phyloP scores from a whole-genome alignment of 1,140 invertebrate species.

The Steinernema khuongi region DNA sequence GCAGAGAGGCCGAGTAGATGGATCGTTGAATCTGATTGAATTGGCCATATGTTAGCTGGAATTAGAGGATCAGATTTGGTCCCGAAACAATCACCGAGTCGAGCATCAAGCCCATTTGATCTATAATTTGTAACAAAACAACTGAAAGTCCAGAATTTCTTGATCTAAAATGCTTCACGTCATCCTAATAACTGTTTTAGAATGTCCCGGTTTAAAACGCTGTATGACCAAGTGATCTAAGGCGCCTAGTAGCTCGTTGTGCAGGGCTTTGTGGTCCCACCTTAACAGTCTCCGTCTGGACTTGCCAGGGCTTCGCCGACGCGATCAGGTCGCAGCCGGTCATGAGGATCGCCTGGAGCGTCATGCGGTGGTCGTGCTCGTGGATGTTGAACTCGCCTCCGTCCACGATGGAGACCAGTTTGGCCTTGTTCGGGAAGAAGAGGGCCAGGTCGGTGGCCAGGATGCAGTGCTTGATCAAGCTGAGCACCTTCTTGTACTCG shows the following conservation, averaged over 20 bases:
- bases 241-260: not conserved
- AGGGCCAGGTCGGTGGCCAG: conserved; percentile 75
- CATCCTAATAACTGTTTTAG: too few species aligned
- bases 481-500: conserved; percentile 73
- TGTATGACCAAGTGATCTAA: too few species aligned
- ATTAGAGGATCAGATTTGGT: too few species aligned
- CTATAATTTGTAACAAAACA: too few species aligned
- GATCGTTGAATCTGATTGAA: too few species aligned
- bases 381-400: conserved; percentile 43
- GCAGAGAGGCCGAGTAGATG: too few species aligned
- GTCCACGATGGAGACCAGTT: conserved; percentile 54
- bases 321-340: conserved; percentile 77
- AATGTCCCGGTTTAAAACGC: too few species aligned
- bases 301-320: conserved; percentile 75
- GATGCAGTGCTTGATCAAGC: conserved; percentile 74
- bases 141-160: too few species aligned
- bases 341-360: conserved; percentile 72
- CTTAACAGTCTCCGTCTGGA: conserved; percentile 74
- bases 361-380: conserved; percentile 42
- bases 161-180: too few species aligned
- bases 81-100: too few species aligned
- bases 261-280: conserved; percentile 40
- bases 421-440: conserved; percentile 73
- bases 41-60: too few species aligned
- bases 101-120: too few species aligned